phyloP scores from a whole-genome alignment of 1,140 invertebrate genomes.

The Sycophila sp. region DNA sequence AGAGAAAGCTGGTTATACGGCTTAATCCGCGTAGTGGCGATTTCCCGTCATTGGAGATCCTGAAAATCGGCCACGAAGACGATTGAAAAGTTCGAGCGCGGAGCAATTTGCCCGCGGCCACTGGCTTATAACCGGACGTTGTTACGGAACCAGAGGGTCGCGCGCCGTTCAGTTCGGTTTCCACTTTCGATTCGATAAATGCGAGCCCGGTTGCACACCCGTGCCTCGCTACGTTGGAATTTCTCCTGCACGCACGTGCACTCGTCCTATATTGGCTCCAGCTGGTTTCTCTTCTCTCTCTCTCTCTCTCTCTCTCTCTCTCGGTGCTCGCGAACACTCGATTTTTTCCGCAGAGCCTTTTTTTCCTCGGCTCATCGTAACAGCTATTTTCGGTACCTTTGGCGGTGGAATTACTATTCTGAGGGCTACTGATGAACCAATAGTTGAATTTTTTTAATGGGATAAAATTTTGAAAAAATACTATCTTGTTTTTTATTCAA shows the following conservation, averaged over 20 bases:
- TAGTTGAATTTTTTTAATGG: too few species aligned
- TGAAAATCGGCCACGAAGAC: slow-evolving; percentile 7
- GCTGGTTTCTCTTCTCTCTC: not conserved
- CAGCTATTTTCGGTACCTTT: too few species aligned
- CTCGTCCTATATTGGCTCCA: not conserved
- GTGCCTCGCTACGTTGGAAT: not conserved
- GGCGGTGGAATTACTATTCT: too few species aligned
- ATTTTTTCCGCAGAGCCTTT: not conserved
- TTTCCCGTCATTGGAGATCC: not conserved
- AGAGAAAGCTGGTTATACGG: not conserved
- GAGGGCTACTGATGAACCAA: too few species aligned
- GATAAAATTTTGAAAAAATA: too few species aligned
- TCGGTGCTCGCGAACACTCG: too few species aligned
- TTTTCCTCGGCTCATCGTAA: not conserved
- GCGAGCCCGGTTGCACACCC: too few species aligned
- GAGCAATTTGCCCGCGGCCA: not conserved
- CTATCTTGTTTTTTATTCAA: too few species aligned
- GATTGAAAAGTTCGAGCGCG: slow-evolving; percentile 43
- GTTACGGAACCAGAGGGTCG: not conserved
- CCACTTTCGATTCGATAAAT: slow-evolving; percentile 7
- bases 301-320: not conserved
- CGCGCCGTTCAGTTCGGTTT: not conserved
- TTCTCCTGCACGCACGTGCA: not conserved
- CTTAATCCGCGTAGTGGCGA: not conserved
- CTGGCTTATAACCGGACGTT: slow-evolving; percentile 6